Evolutionary conservation across 2,113 vertebrate species (phyloP), one percentile per base, ranked within the genome.

Genomic region (Urocolius indicus): DNA sequence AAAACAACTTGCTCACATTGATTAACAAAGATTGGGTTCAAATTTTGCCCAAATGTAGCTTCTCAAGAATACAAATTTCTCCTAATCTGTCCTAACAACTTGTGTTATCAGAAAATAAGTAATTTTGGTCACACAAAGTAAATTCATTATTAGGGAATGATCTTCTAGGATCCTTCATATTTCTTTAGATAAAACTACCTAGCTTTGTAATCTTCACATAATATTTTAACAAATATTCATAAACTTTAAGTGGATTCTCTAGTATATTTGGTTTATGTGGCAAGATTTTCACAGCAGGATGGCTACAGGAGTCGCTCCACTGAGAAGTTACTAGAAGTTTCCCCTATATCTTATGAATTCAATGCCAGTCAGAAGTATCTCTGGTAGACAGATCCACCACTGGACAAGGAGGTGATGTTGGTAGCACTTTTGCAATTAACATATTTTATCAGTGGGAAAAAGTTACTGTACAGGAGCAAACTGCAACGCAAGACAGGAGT

Each of bases 1-100:
- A 66, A 69, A 65, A 34, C 9, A 58, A 4, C 41, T 75, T 57
- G 10, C 24, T 43, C 0, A 0, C 79, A 20, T 20, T 9, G 6
- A 61, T 79, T 71, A 62, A 5, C 57, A 45, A 48, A 67, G 22
- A 14, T 16, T 48, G 14, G 3, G 6, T 72, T 72, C 17, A 80
- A 62, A 6, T 21, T 77, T n/a, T 41, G 2, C 45, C 49, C 3
- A 1, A 82, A 54, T 24, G 1, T 6, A 65, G 27, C 7, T 71
- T 83, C 83, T 41, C 7, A 65, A 78, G 16, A 66, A 51, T 46
- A 21, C 48, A 76, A 45, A 6, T 58, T 59, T 55, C 3, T 74
- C 9, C 24, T 10, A 55, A 23, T 69, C 34, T 45, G 8, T 41
- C 21, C 16, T 79, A 65, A 11, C 3, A 78, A 2, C 9, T 22